Percentiles rank a stretch among this genome's conserved stretches.
phyloP scores from a whole-genome alignment of 1,140 invertebrate species.

The Diorhabda carinulata region DNA sequence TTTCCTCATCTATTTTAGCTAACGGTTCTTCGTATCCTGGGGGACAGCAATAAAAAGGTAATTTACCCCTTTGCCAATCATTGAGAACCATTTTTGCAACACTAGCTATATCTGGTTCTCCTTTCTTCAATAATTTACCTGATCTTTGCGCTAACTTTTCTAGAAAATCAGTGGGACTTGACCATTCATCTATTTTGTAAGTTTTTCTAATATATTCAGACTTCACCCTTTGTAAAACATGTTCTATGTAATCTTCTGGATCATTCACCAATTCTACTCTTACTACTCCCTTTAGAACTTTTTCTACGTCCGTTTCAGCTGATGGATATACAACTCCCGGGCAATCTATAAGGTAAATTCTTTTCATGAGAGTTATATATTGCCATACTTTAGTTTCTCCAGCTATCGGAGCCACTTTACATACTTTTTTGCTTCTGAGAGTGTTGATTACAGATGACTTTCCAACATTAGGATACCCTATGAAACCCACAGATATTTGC shows the following conservation, averaged over 20 bases:
- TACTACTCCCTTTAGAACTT: conserved; percentile 94
- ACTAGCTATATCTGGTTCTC: conserved; percentile 86
- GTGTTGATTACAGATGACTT: conserved; percentile 99
- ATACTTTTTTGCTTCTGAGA: conserved; percentile 89
- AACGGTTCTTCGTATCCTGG: conserved; percentile 66
- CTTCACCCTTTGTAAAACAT: conserved; percentile 84
- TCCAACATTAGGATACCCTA: conserved; percentile 98
- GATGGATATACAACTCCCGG: conserved; percentile 97
- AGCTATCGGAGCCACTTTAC: conserved; percentile 97
- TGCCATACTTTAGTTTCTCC: conserved; percentile 99
- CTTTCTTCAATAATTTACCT: conserved; percentile 93
- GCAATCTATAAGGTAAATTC: conserved; percentile 98
- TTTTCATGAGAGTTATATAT: conserved; percentile 96
- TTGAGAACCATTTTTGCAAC: conserved; percentile 95
- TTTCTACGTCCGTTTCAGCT: conserved; percentile 88
- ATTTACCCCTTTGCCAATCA: conserved; percentile 96
- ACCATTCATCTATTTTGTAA: conserved; percentile 83
- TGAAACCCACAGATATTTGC: conserved; percentile 98
- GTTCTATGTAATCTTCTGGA: conserved; percentile 91
- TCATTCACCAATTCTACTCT: conserved; percentile 90
- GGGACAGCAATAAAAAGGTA: conserved; percentile 91
- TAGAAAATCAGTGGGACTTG: conserved; percentile 81
- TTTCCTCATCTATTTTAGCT: conserved; percentile 40
- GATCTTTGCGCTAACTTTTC: conserved; percentile 81
- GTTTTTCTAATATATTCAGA: conserved; percentile 87